Conservation (phyloP, 64 coral and sea anemone genomes). For the Orbicella faveolata region DNA sequence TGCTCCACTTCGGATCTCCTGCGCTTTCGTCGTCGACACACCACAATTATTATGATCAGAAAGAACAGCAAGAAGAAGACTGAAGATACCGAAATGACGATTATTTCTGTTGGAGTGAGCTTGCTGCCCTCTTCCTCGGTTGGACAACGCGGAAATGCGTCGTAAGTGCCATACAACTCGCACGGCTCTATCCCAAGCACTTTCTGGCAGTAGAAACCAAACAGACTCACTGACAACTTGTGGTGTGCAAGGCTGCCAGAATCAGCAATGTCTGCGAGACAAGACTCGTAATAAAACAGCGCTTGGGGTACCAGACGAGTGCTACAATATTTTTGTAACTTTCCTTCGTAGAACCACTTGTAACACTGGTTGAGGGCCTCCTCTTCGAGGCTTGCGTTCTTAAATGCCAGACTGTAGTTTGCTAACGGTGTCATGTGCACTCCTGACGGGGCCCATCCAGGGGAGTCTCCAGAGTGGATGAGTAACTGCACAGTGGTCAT, state of each 20-base stretch:
- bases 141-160: constrained; percentile 70
- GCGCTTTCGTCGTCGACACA: constrained; percentile 43
- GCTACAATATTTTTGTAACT: constrained; percentile 73
- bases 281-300: constrained; percentile 93
- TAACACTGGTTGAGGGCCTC: constrained; percentile 64
- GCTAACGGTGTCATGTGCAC: constrained; percentile 47
- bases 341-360: constrained; percentile 82
- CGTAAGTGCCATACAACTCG: constrained; percentile 75
- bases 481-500: constrained; percentile 25
- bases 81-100: constrained; percentile 34
- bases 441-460: constrained; percentile 75
- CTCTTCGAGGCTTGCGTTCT: constrained; percentile 45
- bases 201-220: constrained; percentile 94
- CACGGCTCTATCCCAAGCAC: constrained; percentile 70
- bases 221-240: constrained; percentile 89
- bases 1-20: constrained; percentile 28
- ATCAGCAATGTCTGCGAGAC: constrained; percentile 85
- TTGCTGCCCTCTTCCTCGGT: neutral
- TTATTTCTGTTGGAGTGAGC: constrained; percentile 41
- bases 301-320: constrained; percentile 68
- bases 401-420: constrained; percentile 78
- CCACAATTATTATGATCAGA: constrained; percentile 31
- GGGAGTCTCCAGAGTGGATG: constrained; percentile 22
- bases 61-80: constrained; percentile 51
- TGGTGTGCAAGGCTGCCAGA: constrained; percentile 68